Percentiles rank a stretch among this genome's conserved stretches.
Conservation (phyloP, 2,888 invertebrate genomes). For the Eilema sororculum region DNA sequence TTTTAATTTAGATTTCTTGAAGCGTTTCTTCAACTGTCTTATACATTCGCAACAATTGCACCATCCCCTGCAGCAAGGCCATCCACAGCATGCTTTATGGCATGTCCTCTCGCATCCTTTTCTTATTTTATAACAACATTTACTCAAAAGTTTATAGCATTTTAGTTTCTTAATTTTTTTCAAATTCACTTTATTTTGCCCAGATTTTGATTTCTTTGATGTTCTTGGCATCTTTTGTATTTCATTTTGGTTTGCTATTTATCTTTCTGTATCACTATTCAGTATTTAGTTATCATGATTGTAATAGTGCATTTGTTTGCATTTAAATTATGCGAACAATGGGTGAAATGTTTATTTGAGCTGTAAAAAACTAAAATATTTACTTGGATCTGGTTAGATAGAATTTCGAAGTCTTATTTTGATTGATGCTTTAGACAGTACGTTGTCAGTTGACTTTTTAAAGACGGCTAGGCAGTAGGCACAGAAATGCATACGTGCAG, state of each 20-base stretch:
- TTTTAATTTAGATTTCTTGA: background rate
- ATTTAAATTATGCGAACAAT: background rate
- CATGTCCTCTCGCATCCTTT: conserved; percentile 15
- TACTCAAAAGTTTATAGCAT: background rate
- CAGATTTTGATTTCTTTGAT: background rate
- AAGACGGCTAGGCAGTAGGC: background rate
- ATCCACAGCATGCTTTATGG: conserved; percentile 23
- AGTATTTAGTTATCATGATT: background rate
- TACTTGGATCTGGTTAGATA: background rate
- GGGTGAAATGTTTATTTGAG: background rate
- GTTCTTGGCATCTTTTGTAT: background rate
- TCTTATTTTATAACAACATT: conserved; percentile 8
- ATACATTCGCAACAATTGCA: conserved; percentile 24
- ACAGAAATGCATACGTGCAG: background rate
- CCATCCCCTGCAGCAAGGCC: conserved; percentile 28
- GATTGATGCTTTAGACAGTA: background rate
- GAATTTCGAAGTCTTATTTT: background rate
- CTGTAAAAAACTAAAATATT: background rate
- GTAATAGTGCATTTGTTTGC: background rate
- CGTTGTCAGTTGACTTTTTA: conserved; percentile 1
- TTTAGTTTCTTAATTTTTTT: background rate
- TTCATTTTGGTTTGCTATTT: conserved; percentile 3
- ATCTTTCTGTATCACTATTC: background rate
- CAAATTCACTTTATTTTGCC: background rate
- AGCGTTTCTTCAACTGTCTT: background rate